Conservation (phyloP, 2,113 vertebrate species). For the Scolopax mira region DNA sequence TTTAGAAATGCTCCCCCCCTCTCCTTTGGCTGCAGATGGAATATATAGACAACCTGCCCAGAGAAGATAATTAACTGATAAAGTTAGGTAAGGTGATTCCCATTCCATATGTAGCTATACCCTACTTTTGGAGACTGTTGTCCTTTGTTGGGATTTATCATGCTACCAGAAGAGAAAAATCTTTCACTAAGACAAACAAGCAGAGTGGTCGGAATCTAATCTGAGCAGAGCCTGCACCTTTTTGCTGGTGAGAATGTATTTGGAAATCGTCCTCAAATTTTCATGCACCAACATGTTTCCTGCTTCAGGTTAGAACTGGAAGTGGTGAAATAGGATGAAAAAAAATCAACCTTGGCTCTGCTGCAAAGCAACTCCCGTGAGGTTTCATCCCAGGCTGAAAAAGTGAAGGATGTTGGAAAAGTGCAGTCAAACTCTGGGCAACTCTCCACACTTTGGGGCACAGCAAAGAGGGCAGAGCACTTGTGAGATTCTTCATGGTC, state of each 20-base stretch:
- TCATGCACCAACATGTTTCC: background rate
- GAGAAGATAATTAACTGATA: background rate
- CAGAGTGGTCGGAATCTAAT: background rate
- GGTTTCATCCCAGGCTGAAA: background rate
- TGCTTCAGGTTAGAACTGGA: background rate
- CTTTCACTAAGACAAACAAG: background rate
- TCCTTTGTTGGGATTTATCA: background rate
- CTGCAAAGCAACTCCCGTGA: background rate
- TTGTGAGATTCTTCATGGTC: background rate
- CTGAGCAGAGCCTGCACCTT: background rate
- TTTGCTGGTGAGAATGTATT: background rate
- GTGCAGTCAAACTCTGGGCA: background rate
- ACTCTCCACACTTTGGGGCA: background rate
- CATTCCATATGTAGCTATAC: background rate
- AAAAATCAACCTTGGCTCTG: background rate
- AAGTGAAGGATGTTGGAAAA: background rate
- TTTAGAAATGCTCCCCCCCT: background rate
- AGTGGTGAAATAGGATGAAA: background rate
- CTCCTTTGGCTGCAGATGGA: background rate
- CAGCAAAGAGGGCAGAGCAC: background rate
- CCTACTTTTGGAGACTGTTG: background rate
- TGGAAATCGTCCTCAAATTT: background rate
- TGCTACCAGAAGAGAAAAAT: background rate
- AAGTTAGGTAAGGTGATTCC: background rate
- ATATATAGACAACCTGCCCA: background rate